phyloP scores from a whole-genome alignment of 2,113 vertebrate species.

The Scalopus aquaticus region DNA sequence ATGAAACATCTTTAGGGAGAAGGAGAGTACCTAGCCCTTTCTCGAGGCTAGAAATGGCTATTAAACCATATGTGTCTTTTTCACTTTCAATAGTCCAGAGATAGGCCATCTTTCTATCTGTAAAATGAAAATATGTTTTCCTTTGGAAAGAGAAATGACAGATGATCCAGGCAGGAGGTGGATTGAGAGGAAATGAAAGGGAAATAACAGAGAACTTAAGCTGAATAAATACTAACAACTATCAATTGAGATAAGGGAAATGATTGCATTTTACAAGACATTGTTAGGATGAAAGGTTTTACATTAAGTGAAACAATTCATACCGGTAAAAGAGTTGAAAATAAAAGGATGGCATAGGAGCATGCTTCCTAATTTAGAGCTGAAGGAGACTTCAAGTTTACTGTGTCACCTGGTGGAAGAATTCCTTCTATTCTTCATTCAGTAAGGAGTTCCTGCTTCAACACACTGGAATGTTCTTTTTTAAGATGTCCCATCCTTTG shows the following conservation, averaged over 20 bases:
- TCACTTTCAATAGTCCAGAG: constrained; percentile 73
- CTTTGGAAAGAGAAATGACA: constrained; percentile 68
- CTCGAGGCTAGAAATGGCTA: constrained; percentile 55
- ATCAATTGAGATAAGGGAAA: constrained; percentile 24
- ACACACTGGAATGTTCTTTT: background rate
- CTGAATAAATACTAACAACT: constrained; percentile 57
- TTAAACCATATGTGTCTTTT: constrained; percentile 78
- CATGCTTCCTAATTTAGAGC: background rate
- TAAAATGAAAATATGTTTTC: constrained; percentile 69
- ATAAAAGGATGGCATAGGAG: background rate
- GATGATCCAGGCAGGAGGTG: constrained; percentile 43
- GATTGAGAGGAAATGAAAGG: constrained; percentile 33
- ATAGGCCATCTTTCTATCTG: constrained; percentile 30
- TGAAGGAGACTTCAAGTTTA: background rate
- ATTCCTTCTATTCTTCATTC: background rate
- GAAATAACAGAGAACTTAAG: background rate
- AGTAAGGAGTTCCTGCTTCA: background rate
- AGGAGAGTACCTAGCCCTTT: constrained; percentile 6
- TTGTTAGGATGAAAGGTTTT: background rate
- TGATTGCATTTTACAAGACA: background rate
- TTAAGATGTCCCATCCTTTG: background rate
- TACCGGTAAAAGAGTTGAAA: background rate
- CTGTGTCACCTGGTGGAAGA: background rate
- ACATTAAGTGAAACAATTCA: constrained; percentile 23
- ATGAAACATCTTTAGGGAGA: constrained; percentile 76